Base-by-base conservation (phyloP, 2,888 invertebrate genomes). In the Onchidella celtica region DNA sequence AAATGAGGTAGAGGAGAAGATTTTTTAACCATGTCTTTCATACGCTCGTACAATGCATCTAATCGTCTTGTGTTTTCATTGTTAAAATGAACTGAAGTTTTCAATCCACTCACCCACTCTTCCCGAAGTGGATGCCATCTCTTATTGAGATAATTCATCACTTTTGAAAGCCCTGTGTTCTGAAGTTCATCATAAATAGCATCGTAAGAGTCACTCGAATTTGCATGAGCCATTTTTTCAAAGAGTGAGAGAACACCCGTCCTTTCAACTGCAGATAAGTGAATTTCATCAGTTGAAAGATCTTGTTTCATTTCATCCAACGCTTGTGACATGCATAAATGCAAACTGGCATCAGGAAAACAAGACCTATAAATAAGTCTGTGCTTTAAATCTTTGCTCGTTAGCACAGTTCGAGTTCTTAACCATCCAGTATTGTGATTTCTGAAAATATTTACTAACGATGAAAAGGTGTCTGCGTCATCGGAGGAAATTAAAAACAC, bases 301-400 rank as follows among this genome's bases (percentile, higher is more conserved):
- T 74, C 74, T 32, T n/a, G 61, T 47, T 40, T 74, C 74, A 74
- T 74, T 32, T 74, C 74, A 6, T 74, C 74, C 27, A 74, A 14
- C 34, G 63, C 63, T 27, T 74, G 74, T 14, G 40, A 27, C 63
- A n/a, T 74, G 38, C 74, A 74, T 4, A 74, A 27, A 29, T 74
- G 74, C 74, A 74, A 74, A 63, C 74, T 74, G 63, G 74, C 74
- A 61, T 63, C 74, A 47, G 74, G 74, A 74, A 74, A 74, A 38
- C 74, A 74, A n/a, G 63, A 74, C 29, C 40, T 74, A 38, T 63
- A 74, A 21, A 74, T 40, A 24, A 34, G 38, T 6, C 40, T 36
- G 38, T 74, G 74, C 21, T 74, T 74, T 2, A 74, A 27, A 4
- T 74, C 74, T 14, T 74, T 63, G 36, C 74, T 61, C 6, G 61